Base-by-base conservation (phyloP, 2,797 vertebrate genomes). In the Sebastes nivosus region DNA sequence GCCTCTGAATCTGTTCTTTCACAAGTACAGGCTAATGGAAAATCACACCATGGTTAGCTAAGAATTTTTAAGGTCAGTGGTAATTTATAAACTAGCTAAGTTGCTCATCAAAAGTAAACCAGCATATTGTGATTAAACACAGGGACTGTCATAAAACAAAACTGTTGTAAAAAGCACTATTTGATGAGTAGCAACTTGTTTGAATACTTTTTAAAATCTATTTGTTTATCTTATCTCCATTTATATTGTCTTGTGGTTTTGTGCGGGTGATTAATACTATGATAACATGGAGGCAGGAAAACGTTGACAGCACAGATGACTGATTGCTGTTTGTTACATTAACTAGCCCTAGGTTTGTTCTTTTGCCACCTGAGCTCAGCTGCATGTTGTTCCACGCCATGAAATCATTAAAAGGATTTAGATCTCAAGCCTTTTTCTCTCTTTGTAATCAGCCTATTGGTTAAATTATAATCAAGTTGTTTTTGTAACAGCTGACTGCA, bases 281-380 rank as follows among this genome's bases (percentile, higher is more conserved):
- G 13, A 80, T 18, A 46, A 27, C 4, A 59, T 66, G 25, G 22
- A 63, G 22, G 10, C 59, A 68, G n/a, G 57, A 29, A 52, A 72
- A 52, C 2, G 18, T 50, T 24, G 67, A 30, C 32, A 5, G 64
- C 42, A 36, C 32, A 69, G 54, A 55, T 67, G 60, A 85, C 11
- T 22, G n/a, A 36, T n/a, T 32, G 4, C 61, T 24, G 30, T 63
- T 60, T 67, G 14, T 74, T 3, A 18, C 54, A 75, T 67, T 27
- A 73, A 73, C 29, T 70, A 20, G 9, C 60, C 5, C 6, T 6
- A 22, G 11, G 42, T 72, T n/a, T 77, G 22, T 24, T 76, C 14
- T 32, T 68, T 5, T 55, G 29, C 55, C 72, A 70, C 22, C 65
- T 86, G 72, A 79, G 72, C 75, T 73, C 80, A 73, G 34, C 27